Conservation (phyloP, 2,797 vertebrate genomes). For the Oreochromis grahami region DNA sequence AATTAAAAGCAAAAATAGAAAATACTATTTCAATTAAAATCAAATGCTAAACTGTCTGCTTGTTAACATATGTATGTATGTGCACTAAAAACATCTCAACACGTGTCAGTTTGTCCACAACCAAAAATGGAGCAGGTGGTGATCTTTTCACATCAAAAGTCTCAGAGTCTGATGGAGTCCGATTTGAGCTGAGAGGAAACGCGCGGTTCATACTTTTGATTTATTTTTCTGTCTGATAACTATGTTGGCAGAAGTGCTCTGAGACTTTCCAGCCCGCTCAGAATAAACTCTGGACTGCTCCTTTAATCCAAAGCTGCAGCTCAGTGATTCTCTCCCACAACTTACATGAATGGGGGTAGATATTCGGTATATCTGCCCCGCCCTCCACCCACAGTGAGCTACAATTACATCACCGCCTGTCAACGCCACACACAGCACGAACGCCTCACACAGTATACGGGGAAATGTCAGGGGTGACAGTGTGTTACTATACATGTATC, state of each 20-base stretch:
- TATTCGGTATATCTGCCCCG: not conserved
- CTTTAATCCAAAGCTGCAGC: not conserved
- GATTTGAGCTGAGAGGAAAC: not conserved
- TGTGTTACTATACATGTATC: not conserved
- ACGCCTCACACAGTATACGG: not conserved
- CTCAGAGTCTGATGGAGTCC: not conserved
- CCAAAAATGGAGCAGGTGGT: not conserved
- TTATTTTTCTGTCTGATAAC: not conserved
- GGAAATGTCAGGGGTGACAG: slow-evolving; percentile 9
- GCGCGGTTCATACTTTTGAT: fast-evolving
- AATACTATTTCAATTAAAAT: not conserved
- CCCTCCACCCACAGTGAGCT: not conserved
- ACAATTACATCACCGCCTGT: not conserved
- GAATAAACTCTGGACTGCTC: not conserved
- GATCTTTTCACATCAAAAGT: not conserved
- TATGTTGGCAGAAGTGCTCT: not conserved
- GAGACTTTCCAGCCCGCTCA: fast-evolving
- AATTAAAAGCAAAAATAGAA: not conserved
- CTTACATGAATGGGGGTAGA: not conserved
- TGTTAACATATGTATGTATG: not conserved
- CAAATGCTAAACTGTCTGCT: not conserved
- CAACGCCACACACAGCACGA: not conserved
- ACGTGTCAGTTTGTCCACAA: not conserved
- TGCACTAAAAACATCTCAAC: not conserved
- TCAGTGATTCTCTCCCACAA: not conserved